Conservation (phyloP, 2,113 vertebrate species). For the Phycodurus eques region DNA sequence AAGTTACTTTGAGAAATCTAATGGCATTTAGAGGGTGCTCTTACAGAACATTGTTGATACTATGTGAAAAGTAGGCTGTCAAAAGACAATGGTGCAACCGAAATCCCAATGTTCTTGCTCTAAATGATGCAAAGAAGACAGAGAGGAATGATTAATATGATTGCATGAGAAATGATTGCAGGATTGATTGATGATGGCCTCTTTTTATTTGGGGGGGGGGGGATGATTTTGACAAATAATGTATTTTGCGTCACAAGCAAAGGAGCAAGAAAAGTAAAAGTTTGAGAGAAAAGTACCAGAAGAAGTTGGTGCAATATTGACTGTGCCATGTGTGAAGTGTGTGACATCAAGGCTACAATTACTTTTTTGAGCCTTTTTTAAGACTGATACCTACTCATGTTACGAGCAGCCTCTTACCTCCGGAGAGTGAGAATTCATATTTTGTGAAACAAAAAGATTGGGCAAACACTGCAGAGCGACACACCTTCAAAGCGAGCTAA, state of each 20-base stretch:
- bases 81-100: slow-evolving; percentile 44
- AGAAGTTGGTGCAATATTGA: slow-evolving; percentile 74
- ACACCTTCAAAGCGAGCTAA: slow-evolving; percentile 67
- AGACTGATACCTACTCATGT: slow-evolving; percentile 74
- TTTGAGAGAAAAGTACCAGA: slow-evolving; percentile 54
- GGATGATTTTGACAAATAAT: slow-evolving; percentile 75
- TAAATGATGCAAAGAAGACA: slow-evolving; percentile 45
- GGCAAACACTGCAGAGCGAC: slow-evolving; percentile 55
- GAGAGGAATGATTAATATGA: slow-evolving; percentile 64
- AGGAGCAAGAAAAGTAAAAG: slow-evolving; percentile 54
- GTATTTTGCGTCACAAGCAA: slow-evolving; percentile 69
- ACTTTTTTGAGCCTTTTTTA: slow-evolving; percentile 61
- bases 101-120: slow-evolving; percentile 39
- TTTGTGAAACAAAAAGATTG: slow-evolving; percentile 63
- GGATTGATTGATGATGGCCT: slow-evolving; percentile 65
- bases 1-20: slow-evolving; percentile 52
- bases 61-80: slow-evolving; percentile 45
- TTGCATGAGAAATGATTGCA: slow-evolving; percentile 65
- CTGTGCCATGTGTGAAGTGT: slow-evolving; percentile 67
- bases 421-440: slow-evolving; percentile 70
- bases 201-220: slow-evolving; percentile 44
- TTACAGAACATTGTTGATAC: slow-evolving; percentile 46
- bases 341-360: slow-evolving; percentile 76
- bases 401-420: slow-evolving; percentile 70
- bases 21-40: slow-evolving; percentile 46